Evolutionary conservation across 1,140 invertebrate genomes (phyloP).

Genomic region (Cyrtorhinus lividipennis): DNA sequence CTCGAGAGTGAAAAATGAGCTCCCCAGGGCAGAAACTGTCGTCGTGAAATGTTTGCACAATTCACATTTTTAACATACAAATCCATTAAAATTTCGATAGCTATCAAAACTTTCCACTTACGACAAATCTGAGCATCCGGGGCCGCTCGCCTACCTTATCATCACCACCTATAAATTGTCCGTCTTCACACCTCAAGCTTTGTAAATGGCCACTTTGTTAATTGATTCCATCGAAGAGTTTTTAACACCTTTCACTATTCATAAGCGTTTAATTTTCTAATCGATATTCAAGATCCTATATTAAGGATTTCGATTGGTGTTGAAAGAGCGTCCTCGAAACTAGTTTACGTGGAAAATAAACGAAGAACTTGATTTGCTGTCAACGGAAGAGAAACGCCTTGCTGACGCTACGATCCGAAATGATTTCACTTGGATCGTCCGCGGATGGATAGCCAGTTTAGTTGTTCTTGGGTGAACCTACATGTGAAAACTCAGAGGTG

Average conservation of each 20-base stretch:
- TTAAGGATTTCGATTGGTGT: constrained; percentile 5
- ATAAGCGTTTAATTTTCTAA: constrained; percentile 10
- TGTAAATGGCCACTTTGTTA: background rate
- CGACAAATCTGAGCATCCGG: background rate
- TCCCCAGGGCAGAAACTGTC: background rate
- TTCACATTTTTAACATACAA: background rate
- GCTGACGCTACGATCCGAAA: too few species aligned
- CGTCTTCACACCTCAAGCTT: constrained; percentile 1
- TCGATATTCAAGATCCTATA: constrained; percentile 1
- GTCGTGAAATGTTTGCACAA: background rate
- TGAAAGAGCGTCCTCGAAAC: background rate
- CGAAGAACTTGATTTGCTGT: background rate
- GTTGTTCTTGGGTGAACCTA: too few species aligned
- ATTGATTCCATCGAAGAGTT: background rate
- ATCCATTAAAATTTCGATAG: background rate
- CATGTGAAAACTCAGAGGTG: too few species aligned
- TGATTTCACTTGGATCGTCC: too few species aligned
- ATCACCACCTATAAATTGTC: constrained; percentile 1
- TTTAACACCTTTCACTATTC: constrained; percentile 10
- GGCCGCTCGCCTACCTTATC: background rate
- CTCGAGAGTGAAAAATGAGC: background rate
- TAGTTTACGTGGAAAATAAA: constrained; percentile 2
- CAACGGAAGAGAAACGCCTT: background rate
- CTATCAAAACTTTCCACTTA: background rate
- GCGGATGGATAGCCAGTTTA: too few species aligned